Base-by-base conservation (phyloP, 2,113 vertebrate genomes). In the Dipodomys merriami region DNA sequence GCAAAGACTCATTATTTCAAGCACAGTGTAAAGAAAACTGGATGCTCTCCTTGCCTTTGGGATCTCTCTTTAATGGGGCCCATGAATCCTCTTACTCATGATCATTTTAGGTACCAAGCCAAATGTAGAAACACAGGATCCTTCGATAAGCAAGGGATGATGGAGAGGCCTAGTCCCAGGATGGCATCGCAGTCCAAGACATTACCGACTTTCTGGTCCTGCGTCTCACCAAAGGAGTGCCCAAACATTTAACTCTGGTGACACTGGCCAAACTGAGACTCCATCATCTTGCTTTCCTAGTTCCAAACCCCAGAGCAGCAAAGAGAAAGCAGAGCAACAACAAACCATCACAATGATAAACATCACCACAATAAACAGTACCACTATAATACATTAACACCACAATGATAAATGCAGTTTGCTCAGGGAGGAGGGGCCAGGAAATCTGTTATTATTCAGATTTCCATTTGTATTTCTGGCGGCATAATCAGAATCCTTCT, bases 381-480 rank as follows among this genome's bases (percentile, higher is more conserved):
- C 30, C 11, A 25, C 13, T 0, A 6, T 0, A 44, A 78, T 89
- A 88, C 49, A 39, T 53, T 13, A 25, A 35, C 1, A 69, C 30
- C 18, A 25, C 13, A 1, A 7, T 0, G 49, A 78, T 91, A 87
- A 96, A 88, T 1, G 64, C 16, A 86, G 88, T 69, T 83, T 94
- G 96, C 85, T 91, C 16, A 65, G 33, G 7, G 44, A 95, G 62
- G 73, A n/a, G 20, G 87, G 27, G 39, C 23, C 15, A 10, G 25
- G 39, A 77, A 16, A 19, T 65, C 67, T 33, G 88, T 30, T 73
- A 62, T 91, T 73, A 87, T 72, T 92, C 93, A 88, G 73, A 60
- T 80, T 44, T 74, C 96, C 69, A 46, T 96, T 95, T 95, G 86
- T 81, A 90, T 72, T 96, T 95, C 88, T 91, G 85, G 95, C 86